Evolutionary conservation across 2,113 vertebrate genomes (phyloP).

Genomic region (Muscicapa adusta): DNA sequence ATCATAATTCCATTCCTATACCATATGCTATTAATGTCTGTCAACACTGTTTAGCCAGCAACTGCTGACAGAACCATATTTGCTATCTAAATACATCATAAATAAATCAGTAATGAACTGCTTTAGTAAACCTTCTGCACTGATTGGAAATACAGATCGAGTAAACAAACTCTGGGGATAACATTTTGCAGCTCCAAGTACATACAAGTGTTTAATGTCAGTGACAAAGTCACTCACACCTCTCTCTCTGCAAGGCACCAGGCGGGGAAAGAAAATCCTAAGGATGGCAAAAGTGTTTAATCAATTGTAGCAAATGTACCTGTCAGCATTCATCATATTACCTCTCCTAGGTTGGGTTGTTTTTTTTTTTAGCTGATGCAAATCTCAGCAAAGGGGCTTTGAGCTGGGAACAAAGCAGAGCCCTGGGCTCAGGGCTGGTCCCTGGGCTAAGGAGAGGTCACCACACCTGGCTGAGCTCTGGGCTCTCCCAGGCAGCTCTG

Average conservation of each 20-base stretch:
- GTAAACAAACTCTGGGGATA: constrained; percentile 75
- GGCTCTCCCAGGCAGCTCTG: neutral
- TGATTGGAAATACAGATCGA: constrained; percentile 81
- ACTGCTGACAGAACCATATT: constrained; percentile 83
- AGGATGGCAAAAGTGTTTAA: constrained; percentile 65
- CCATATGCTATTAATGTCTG: constrained; percentile 86
- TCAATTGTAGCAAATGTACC: constrained; percentile 61
- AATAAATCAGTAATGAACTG: constrained; percentile 85
- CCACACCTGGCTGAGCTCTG: neutral
- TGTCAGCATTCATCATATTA: constrained; percentile 57
- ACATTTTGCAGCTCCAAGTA: constrained; percentile 70
- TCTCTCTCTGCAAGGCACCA: constrained; percentile 58
- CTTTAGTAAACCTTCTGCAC: constrained; percentile 78
- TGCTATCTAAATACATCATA: constrained; percentile 86
- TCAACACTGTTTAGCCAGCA: constrained; percentile 84
- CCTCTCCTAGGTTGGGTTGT: neutral
- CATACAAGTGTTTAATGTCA: constrained; percentile 78
- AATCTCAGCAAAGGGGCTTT: neutral
- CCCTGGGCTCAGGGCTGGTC: neutral
- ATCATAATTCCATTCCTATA: constrained; percentile 77
- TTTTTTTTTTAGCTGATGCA: neutral
- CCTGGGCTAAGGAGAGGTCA: neutral
- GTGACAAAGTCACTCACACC: constrained; percentile 76
- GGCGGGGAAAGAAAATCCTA: constrained; percentile 31
- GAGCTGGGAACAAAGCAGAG: neutral